A percentile compares a stretch with the other conserved stretches of the same genome.
These are phyloP conservation scores for Deroplatys truncata DNA, from an alignment of 2,888 invertebrate genomes.

Conservation along the genomic window DNA sequence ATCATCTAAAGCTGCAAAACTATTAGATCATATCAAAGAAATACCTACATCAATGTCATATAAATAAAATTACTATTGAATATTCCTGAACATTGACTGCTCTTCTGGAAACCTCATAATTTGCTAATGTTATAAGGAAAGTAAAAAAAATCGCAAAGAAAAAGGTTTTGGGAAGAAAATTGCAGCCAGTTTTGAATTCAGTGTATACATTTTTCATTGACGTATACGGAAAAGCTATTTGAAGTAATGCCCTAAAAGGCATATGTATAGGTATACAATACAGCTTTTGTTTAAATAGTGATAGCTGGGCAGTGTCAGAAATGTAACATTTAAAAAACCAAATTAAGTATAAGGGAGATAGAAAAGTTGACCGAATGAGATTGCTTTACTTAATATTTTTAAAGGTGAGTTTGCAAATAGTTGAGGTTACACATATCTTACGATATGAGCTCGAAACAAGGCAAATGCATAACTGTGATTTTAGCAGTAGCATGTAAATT, in stretches of 20 bases:
- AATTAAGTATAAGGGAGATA: too few species aligned
- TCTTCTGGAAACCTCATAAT: neutral
- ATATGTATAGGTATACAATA: too few species aligned
- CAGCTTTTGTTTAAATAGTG: too few species aligned
- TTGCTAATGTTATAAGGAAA: neutral
- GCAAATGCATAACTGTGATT: too few species aligned
- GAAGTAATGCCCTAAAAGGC: neutral
- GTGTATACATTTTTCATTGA: neutral
- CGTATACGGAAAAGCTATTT: neutral
- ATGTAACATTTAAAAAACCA: too few species aligned
- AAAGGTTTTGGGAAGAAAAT: neutral
- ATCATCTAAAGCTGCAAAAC: neutral
- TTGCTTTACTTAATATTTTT: too few species aligned
- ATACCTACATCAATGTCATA: neutral
- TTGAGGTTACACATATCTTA: too few species aligned
- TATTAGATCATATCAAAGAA: neutral
- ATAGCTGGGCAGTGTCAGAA: too few species aligned
- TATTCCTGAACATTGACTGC: neutral
- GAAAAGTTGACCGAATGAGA: too few species aligned
- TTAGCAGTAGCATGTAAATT: too few species aligned
- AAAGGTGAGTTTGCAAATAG: too few species aligned
- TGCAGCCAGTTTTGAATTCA: neutral
- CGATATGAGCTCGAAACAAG: neutral
- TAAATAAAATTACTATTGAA: neutral
- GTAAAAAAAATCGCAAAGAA: neutral